phyloP scores from a whole-genome alignment of 2,888 invertebrate species.

The Synergus umbraculus region DNA sequence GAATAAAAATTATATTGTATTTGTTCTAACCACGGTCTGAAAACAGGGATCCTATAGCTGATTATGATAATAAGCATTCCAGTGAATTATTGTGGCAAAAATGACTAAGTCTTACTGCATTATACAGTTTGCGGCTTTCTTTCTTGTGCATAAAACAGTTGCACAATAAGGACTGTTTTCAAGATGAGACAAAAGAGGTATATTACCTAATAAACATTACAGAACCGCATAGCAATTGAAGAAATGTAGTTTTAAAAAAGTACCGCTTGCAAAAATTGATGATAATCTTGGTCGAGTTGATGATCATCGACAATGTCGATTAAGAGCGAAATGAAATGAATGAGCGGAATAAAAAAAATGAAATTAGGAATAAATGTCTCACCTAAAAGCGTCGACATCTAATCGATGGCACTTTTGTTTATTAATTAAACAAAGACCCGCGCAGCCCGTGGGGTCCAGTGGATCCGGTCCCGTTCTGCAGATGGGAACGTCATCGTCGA shows the following conservation, averaged over 20 bases:
- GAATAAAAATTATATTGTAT: slow-evolving; percentile 31
- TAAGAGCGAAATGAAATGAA: background rate
- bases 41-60: slow-evolving; percentile 4
- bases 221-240: slow-evolving; percentile 6
- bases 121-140: slow-evolving; percentile 28
- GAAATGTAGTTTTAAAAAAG: background rate
- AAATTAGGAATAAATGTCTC: background rate
- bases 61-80: slow-evolving; percentile 21
- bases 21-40: slow-evolving; percentile 28
- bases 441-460: slow-evolving; percentile 81
- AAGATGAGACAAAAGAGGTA: slow-evolving; percentile 27
- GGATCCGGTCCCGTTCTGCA: slow-evolving; percentile 80
- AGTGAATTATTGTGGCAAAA: slow-evolving; percentile 32
- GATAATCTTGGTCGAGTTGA: background rate
- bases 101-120: slow-evolving; percentile 29
- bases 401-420: slow-evolving; percentile 76
- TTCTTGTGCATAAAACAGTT: slow-evolving; percentile 20
- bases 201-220: slow-evolving; percentile 36
- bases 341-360: background rate
- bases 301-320: background rate
- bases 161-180: slow-evolving; percentile 25
- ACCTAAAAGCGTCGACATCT: slow-evolving; percentile 76
- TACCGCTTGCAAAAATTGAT: background rate
- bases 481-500: slow-evolving; percentile 80
- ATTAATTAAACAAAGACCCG: slow-evolving; percentile 74